phyloP scores from a whole-genome alignment of 2,888 invertebrate species.

The Cephalotes varians region DNA sequence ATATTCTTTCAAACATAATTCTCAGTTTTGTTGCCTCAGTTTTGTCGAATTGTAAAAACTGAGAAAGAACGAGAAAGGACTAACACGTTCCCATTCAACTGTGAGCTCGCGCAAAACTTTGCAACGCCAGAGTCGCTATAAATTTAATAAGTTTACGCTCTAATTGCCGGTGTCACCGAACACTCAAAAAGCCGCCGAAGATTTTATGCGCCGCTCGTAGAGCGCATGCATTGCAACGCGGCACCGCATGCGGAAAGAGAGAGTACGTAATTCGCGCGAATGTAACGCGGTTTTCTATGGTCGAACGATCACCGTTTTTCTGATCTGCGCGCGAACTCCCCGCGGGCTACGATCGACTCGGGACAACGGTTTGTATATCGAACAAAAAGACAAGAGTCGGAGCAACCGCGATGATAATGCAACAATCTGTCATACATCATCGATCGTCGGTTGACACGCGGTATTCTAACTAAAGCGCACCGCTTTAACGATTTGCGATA shows the following conservation, averaged over 20 bases:
- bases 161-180: constrained; percentile 60
- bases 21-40: neutral
- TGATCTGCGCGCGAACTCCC: constrained; percentile 16
- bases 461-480: constrained; percentile 26
- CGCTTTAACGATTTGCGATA: constrained; percentile 44
- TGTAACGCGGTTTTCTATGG: constrained; percentile 68
- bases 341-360: neutral
- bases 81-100: neutral
- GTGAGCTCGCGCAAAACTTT: neutral
- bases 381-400: constrained; percentile 22
- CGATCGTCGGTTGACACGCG: constrained; percentile 39
- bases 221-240: constrained; percentile 8
- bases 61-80: neutral
- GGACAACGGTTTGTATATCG: constrained; percentile 27
- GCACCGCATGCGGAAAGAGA: constrained; percentile 55
- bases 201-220: constrained; percentile 34
- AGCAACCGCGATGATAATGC: constrained; percentile 50
- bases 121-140: constrained; percentile 26
- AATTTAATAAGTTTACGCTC: constrained; percentile 71
- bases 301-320: constrained; percentile 65
- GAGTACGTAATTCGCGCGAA: constrained; percentile 70
- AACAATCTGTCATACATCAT: constrained; percentile 54
- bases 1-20: constrained; percentile 6
- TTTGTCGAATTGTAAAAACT: neutral
- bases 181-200: constrained; percentile 44